A percentile compares a stretch with the other conserved stretches of the same genome.
Evolutionary conservation across 2,888 invertebrate genomes (phyloP).

Genomic region (Clitarchus hookeri): DNA sequence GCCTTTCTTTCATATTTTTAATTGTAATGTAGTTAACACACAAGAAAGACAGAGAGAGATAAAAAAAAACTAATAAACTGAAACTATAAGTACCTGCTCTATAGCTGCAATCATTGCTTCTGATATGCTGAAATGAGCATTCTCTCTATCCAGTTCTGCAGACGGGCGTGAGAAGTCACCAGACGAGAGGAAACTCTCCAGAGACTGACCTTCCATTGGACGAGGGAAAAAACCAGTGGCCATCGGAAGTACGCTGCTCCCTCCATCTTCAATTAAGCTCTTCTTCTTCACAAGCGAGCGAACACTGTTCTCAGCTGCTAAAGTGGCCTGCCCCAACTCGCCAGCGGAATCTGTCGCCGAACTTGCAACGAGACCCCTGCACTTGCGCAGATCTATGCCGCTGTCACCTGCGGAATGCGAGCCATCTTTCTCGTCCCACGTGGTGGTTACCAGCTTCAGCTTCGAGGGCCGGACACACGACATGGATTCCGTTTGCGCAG

Average conservation of each 20-base stretch:
- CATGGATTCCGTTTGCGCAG: not conserved
- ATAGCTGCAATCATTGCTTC: slow-evolving; percentile 84
- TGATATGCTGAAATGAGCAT: slow-evolving; percentile 83
- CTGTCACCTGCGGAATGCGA: not conserved
- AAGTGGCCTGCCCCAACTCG: slow-evolving; percentile 43
- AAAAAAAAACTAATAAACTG: not conserved
- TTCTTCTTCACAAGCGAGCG: slow-evolving; percentile 57
- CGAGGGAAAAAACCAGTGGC: slow-evolving; percentile 65
- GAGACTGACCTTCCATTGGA: slow-evolving; percentile 70
- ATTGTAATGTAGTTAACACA: not conserved
- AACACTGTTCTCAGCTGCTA: slow-evolving; percentile 55
- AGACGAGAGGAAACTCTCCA: slow-evolving; percentile 73
- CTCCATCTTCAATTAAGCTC: slow-evolving; percentile 64
- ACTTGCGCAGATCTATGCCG: not conserved
- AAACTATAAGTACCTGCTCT: slow-evolving; percentile 60
- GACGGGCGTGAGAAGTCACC: slow-evolving; percentile 71
- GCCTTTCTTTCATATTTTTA: too few relatives aligned
- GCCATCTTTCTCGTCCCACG: slow-evolving; percentile 35
- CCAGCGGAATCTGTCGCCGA: slow-evolving; percentile 41
- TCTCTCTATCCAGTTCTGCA: slow-evolving; percentile 81
- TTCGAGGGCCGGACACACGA: slow-evolving; percentile 36
- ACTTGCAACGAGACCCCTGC: slow-evolving; percentile 31
- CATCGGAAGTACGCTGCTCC: slow-evolving; percentile 63
- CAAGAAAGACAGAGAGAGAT: not conserved
- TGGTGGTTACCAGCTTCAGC: slow-evolving; percentile 33